Percentiles rank a stretch among this genome's conserved stretches.
phyloP scores from a whole-genome alignment of 2,113 vertebrate genomes.

The Ploceus nigricollis region DNA sequence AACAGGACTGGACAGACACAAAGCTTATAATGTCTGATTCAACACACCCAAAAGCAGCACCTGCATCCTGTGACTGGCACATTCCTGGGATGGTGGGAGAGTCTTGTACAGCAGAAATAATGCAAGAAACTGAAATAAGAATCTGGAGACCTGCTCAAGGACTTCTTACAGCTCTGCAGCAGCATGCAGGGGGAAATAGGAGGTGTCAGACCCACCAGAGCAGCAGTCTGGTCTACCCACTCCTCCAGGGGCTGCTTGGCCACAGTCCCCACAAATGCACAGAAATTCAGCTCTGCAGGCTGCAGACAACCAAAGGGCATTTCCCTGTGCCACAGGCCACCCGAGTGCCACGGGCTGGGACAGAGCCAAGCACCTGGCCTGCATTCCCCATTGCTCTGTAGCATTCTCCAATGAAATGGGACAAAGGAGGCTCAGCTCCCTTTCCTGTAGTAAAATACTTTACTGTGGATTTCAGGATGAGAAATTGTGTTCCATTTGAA shows the following conservation, averaged over 20 bases:
- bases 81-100: neutral
- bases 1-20: neutral
- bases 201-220: neutral
- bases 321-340: neutral
- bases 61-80: neutral
- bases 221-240: neutral
- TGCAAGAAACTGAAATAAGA: neutral
- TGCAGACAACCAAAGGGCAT: neutral
- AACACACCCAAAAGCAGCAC: neutral
- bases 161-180: neutral
- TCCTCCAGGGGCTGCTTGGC: neutral
- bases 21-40: neutral
- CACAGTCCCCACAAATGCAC: neutral
- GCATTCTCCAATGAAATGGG: accelerated
- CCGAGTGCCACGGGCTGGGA: neutral
- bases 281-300: neutral
- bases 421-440: neutral
- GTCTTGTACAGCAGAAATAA: neutral
- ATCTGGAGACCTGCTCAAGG: neutral
- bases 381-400: neutral
- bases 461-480: neutral
- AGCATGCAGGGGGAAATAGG: neutral
- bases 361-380: neutral
- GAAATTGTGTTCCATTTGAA: neutral
- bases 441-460: too few species aligned